A percentile compares a stretch with the other conserved stretches of the same genome.
Evolutionary conservation across 30 jellyfish, hydroid and myxozoan genomes (phyloP).

Genomic region (Aurelia aurita): DNA sequence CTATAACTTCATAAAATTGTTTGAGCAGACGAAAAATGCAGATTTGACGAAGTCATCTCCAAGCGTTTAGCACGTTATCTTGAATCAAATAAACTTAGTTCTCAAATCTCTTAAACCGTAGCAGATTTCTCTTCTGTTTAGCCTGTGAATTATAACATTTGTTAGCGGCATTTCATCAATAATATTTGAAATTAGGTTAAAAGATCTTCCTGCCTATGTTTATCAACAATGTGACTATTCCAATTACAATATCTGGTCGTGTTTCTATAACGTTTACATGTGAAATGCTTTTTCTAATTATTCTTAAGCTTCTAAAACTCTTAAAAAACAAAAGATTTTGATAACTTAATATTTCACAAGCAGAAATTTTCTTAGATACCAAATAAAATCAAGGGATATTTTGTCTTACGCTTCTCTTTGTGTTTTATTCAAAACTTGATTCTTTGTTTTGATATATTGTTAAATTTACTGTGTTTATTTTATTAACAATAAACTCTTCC

Average conservation of each 20-base stretch:
- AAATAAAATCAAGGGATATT: not conserved
- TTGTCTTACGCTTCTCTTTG: conserved; percentile 4
- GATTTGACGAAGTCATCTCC: no score
- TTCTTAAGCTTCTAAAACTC: not conserved
- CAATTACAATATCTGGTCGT: no score
- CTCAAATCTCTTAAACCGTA: not conserved
- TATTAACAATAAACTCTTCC: no score
- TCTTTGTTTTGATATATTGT: not conserved
- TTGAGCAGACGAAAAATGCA: no score
- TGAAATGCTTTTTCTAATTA: conserved; percentile 1
- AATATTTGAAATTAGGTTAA: not conserved
- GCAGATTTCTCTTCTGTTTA: not conserved
- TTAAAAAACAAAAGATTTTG: no score
- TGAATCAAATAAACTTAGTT: no score
- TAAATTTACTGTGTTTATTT: no score
- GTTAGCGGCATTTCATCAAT: not conserved
- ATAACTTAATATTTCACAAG: no score
- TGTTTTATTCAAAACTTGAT: not conserved
- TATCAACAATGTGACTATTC: not conserved
- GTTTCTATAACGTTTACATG: not conserved
- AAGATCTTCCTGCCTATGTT: not conserved
- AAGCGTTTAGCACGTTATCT: no score
- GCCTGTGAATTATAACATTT: conserved; percentile 1
- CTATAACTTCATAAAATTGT: no score
- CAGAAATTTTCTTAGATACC: not conserved